phyloP scores from a whole-genome alignment of 2,888 invertebrate genomes.

The Drosophila dives region DNA sequence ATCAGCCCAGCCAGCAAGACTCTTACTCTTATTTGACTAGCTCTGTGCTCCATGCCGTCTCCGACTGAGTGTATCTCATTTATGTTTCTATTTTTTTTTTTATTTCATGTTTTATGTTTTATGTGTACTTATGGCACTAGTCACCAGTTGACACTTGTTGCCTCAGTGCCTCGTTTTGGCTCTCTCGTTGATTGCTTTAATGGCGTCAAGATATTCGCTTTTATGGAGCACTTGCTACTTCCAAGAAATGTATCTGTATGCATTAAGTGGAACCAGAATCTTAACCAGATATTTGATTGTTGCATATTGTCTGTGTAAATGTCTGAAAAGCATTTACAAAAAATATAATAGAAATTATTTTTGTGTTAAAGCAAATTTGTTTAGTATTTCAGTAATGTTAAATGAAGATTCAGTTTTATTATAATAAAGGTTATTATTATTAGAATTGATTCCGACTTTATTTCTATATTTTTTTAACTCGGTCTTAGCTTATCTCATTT shows the following conservation, averaged over 20 bases:
- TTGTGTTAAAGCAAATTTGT: not conserved
- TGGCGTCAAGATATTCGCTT: slow-evolving; percentile 81
- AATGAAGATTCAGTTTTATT: not conserved
- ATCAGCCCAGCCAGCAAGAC: slow-evolving; percentile 25
- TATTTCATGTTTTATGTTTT: slow-evolving; percentile 47
- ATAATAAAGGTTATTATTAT: not conserved
- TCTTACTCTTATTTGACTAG: slow-evolving; percentile 48
- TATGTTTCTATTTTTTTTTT: slow-evolving; percentile 18
- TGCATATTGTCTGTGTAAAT: slow-evolving; percentile 20
- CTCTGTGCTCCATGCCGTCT: slow-evolving; percentile 27
- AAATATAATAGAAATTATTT: not conserved
- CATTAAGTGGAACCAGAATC: slow-evolving; percentile 45
- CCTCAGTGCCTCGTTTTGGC: slow-evolving; percentile 27
- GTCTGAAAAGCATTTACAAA: not conserved
- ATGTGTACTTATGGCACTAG: slow-evolving; percentile 78
- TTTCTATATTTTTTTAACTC: not conserved
- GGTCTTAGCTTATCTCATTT: not conserved
- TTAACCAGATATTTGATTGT: slow-evolving; percentile 18
- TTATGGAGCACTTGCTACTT: slow-evolving; percentile 70
- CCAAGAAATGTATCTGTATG: slow-evolving; percentile 60
- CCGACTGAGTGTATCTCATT: slow-evolving; percentile 23
- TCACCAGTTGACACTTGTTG: slow-evolving; percentile 74
- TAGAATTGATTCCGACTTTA: not conserved
- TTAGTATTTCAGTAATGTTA: not conserved
- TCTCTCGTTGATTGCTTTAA: slow-evolving; percentile 64